Conservation (phyloP, 2,797 vertebrate genomes). For the Betta splendens region DNA sequence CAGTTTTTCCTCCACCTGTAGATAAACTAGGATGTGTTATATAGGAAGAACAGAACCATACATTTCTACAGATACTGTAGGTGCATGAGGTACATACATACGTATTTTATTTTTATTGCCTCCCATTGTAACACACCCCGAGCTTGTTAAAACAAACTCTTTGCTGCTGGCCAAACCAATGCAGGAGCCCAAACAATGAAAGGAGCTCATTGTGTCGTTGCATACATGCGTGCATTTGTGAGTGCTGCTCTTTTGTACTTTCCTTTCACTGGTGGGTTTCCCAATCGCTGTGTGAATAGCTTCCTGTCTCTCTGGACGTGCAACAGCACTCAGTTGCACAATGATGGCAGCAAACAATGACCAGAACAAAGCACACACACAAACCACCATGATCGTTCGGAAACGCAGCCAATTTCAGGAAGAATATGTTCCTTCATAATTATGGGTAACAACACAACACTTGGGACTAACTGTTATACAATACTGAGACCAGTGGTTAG, state of each 20-base stretch:
- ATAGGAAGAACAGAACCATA: not conserved
- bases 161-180: slow-evolving; percentile 46
- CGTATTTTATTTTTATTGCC: slow-evolving; percentile 38
- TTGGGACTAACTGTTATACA: slow-evolving; percentile 53
- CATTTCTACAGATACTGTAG: not conserved
- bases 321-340: slow-evolving; percentile 68
- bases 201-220: slow-evolving; percentile 75
- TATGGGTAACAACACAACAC: slow-evolving; percentile 61
- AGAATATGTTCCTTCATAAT: slow-evolving; percentile 68
- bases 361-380: slow-evolving; percentile 67
- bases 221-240: slow-evolving; percentile 70
- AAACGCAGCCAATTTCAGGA: slow-evolving; percentile 69
- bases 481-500: slow-evolving; percentile 35
- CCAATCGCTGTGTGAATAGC: slow-evolving; percentile 75
- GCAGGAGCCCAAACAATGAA: slow-evolving; percentile 69
- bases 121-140: slow-evolving; percentile 41
- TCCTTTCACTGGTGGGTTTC: slow-evolving; percentile 72
- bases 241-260: slow-evolving; percentile 75
- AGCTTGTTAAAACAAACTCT: slow-evolving; percentile 51
- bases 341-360: slow-evolving; percentile 77
- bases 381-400: slow-evolving; percentile 59
- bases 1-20: not conserved
- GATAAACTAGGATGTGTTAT: not conserved
- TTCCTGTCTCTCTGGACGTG: slow-evolving; percentile 63
- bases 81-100: not conserved